These are phyloP conservation scores for Acropora yongei DNA, from an alignment of 64 coral and sea anemone genomes.

Conservation along the genomic window DNA sequence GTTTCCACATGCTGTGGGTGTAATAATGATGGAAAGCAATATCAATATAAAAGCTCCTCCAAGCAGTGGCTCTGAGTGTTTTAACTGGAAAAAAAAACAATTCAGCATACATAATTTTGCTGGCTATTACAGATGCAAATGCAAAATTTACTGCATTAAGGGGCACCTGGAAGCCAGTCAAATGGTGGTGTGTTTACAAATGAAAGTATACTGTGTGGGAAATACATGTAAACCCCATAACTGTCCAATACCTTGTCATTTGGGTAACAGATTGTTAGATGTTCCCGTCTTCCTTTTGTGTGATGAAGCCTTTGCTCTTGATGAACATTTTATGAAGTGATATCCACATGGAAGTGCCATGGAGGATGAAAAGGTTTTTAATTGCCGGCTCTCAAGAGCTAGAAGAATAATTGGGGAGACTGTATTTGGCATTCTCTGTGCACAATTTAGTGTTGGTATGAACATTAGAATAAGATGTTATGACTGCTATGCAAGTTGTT, in stretches of 20 bases:
- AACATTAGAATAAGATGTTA: conserved; percentile 52
- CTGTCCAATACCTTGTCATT: background rate
- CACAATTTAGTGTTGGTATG: conserved; percentile 59
- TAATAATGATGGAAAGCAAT: conserved; percentile 26
- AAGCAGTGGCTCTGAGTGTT: conserved; percentile 17
- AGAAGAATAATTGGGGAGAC: conserved; percentile 6
- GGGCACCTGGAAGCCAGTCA: conserved; percentile 17
- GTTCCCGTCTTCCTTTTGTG: conserved; percentile 7
- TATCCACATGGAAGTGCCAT: conserved; percentile 10
- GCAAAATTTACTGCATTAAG: background rate
- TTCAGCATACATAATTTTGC: conserved; percentile 20
- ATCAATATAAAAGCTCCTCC: conserved; percentile 2
- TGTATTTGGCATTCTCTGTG: conserved; percentile 68
- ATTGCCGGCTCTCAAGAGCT: no score
- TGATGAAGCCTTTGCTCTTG: conserved; percentile 32
- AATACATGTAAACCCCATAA: background rate
- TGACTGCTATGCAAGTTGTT: conserved; percentile 63
- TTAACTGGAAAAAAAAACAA: conserved; percentile 29
- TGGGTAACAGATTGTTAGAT: background rate
- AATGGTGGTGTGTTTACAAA: conserved; percentile 8
- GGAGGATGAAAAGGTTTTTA: background rate
- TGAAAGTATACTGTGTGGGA: no score
- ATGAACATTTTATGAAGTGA: conserved; percentile 14
- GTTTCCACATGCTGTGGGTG: conserved; percentile 28
- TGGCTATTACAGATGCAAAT: conserved; percentile 28